Evolutionary conservation across 2,113 vertebrate genomes (phyloP).

Genomic region (Bos javanicus): DNA sequence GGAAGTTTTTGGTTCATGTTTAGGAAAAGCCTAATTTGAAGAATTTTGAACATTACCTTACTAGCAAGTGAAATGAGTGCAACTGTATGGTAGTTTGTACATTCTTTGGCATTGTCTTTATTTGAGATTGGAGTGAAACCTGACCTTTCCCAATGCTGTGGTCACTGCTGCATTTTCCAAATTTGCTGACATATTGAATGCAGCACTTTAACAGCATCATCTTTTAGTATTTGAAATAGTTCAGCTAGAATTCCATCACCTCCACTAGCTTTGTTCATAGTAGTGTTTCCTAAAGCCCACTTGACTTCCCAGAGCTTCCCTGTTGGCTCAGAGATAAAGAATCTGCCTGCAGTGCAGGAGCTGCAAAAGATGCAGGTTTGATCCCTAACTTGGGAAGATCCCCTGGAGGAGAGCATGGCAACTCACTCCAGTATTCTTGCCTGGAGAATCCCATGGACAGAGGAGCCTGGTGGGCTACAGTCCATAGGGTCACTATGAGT

Average conservation of each 20-base stretch:
- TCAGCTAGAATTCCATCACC: neutral
- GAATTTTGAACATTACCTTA: neutral
- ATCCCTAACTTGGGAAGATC: neutral
- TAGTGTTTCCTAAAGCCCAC: neutral
- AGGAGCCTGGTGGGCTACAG: neutral
- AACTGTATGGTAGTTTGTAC: neutral
- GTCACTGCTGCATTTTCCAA: neutral
- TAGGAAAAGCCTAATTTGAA: neutral
- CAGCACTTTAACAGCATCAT: neutral
- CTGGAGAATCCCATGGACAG: neutral
- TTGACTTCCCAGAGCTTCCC: neutral
- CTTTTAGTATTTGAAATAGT: neutral
- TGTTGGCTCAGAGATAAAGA: neutral
- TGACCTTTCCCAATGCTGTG: neutral
- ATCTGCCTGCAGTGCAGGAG: neutral
- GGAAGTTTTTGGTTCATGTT: neutral
- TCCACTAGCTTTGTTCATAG: neutral
- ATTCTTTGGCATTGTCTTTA: neutral
- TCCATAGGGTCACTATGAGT: neutral
- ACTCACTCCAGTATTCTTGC: neutral
- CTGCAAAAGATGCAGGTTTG: neutral
- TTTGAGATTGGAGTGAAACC: neutral
- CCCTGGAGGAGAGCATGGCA: neutral
- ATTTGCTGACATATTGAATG: neutral
- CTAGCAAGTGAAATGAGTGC: neutral